Conservation (phyloP, 1,140 invertebrate genomes). For the Drosophila orosa region DNA sequence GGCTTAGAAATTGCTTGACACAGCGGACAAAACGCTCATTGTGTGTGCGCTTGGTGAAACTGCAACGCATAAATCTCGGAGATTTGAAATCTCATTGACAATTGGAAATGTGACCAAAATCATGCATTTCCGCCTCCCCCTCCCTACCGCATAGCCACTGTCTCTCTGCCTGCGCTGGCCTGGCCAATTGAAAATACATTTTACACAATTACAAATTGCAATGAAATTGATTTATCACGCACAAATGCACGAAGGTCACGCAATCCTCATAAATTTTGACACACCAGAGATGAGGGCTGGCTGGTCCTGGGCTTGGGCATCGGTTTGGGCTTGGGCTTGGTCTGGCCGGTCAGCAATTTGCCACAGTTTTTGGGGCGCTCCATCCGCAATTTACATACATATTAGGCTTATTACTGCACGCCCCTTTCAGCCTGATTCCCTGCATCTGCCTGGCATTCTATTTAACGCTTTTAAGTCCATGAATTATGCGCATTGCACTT, state of each 20-base stretch:
- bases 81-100: slow-evolving; percentile 82
- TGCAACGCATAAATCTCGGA: slow-evolving; percentile 71
- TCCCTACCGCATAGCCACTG: not conserved
- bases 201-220: slow-evolving; percentile 83
- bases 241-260: slow-evolving; percentile 78
- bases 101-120: slow-evolving; percentile 82
- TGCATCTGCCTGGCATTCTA: slow-evolving; percentile 42
- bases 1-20: slow-evolving; percentile 70
- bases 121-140: slow-evolving; percentile 67
- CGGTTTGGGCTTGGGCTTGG: not conserved
- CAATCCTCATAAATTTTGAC: slow-evolving; percentile 77
- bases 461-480: slow-evolving; percentile 72
- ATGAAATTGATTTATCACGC: slow-evolving; percentile 82
- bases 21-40: slow-evolving; percentile 63
- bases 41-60: slow-evolving; percentile 53
- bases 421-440: slow-evolving; percentile 11
- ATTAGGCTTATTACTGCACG: slow-evolving; percentile 59
- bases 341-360: slow-evolving; percentile 52
- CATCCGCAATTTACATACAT: slow-evolving; percentile 61
- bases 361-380: slow-evolving; percentile 56
- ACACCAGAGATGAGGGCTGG: slow-evolving; percentile 44
- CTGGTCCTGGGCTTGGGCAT: not conserved
- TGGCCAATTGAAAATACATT: slow-evolving; percentile 79
- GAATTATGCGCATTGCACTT: slow-evolving; percentile 70
- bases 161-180: slow-evolving; percentile 1